Evolutionary conservation across 2,113 vertebrate genomes (phyloP).

Genomic region (Centropus unirufus): DNA sequence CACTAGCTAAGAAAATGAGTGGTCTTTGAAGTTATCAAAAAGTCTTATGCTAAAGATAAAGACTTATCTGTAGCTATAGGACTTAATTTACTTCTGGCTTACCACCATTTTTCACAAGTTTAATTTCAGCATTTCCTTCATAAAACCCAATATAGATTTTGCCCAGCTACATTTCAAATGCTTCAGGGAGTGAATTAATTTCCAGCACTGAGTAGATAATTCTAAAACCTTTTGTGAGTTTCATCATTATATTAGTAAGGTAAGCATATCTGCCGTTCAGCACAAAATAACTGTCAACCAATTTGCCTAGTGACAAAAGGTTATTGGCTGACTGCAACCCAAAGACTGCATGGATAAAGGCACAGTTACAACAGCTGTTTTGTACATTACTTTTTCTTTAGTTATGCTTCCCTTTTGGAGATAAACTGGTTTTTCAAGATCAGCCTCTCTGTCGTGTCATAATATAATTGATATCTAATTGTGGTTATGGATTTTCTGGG

Average conservation of each 20-base stretch:
- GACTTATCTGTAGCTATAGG: not conserved
- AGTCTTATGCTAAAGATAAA: slow-evolving; percentile 10
- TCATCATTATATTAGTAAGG: not conserved
- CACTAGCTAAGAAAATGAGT: slow-evolving; percentile 7
- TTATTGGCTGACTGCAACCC: not conserved
- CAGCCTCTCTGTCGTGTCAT: not conserved
- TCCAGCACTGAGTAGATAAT: not conserved
- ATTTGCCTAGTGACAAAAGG: not conserved
- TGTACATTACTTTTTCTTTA: not conserved
- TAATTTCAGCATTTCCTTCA: slow-evolving; percentile 12
- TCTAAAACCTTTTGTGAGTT: not conserved
- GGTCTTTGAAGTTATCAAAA: slow-evolving; percentile 30
- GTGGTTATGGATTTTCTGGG: not conserved
- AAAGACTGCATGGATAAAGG: not conserved
- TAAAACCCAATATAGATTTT: not conserved
- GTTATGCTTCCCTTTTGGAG: not conserved
- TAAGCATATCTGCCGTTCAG: not conserved
- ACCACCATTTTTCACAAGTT: not conserved
- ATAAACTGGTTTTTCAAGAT: not conserved
- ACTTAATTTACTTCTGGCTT: slow-evolving; percentile 43
- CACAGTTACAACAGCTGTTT: not conserved
- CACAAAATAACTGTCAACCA: not conserved
- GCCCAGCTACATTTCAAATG: slow-evolving; percentile 6
- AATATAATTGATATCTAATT: not conserved
- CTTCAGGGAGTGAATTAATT: slow-evolving; percentile 20